Evolutionary conservation across 2,113 vertebrate genomes (phyloP).

Genomic region (Cyanocitta stelleri): DNA sequence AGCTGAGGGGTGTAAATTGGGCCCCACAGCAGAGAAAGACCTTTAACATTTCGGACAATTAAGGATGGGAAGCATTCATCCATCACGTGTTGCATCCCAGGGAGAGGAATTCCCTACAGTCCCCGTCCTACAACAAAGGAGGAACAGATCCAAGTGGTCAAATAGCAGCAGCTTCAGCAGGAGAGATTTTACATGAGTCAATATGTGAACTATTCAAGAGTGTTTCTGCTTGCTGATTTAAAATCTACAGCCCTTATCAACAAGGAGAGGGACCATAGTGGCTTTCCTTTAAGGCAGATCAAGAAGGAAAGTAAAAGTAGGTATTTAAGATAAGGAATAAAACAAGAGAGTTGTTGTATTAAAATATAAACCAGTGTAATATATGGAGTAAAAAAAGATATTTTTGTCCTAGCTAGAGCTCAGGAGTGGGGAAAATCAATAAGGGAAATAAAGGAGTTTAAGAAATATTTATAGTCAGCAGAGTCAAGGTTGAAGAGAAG

Average conservation of each 20-base stretch:
- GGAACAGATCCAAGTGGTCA: slow-evolving; percentile 2
- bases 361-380: not conserved
- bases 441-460: not conserved
- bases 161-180: not conserved
- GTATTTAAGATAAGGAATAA: slow-evolving; percentile 39
- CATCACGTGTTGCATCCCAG: not conserved
- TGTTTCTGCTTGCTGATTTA: slow-evolving; percentile 22
- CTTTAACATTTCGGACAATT: not conserved
- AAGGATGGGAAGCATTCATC: not conserved
- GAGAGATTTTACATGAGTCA: not conserved
- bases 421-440: slow-evolving; percentile 4
- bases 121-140: not conserved
- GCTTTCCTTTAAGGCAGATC: not conserved
- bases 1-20: not conserved
- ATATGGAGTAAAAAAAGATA: not conserved
- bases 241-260: slow-evolving; percentile 31
- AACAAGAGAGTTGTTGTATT: not conserved
- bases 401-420: not conserved
- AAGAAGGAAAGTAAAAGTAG: slow-evolving; percentile 25
- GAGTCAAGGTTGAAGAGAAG: slow-evolving; percentile 10
- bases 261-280: not conserved
- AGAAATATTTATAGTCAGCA: slow-evolving; percentile 51
- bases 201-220: slow-evolving; percentile 48
- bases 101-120: not conserved
- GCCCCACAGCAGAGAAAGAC: not conserved